These are phyloP conservation scores for Gnathochromis pfefferi DNA, from an alignment of 2,113 vertebrate species.

Conservation along the genomic window DNA sequence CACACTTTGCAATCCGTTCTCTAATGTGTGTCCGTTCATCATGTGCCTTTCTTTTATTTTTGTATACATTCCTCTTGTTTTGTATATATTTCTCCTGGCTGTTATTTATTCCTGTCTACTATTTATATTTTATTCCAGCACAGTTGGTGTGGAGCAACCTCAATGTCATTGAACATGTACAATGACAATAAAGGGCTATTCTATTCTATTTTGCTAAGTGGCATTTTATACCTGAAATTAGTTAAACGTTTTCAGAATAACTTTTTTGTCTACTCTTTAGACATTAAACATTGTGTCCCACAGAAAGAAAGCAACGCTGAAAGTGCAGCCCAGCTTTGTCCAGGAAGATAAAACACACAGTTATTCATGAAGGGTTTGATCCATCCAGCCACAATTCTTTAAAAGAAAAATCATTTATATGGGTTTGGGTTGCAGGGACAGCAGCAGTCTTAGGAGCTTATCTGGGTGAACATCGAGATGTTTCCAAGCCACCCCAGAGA, in stretches of 20 bases:
- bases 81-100: neutral
- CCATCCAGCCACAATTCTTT: neutral
- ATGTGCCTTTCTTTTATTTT: neutral
- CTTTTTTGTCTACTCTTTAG: neutral
- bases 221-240: neutral
- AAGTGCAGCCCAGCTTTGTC: accelerated
- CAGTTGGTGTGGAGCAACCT: neutral
- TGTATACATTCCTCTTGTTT: neutral
- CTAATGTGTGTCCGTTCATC: neutral
- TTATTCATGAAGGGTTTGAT: neutral
- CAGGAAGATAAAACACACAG: neutral
- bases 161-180: neutral
- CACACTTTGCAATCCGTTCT: neutral
- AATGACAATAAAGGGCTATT: neutral
- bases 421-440: neutral
- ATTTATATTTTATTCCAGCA: neutral
- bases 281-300: neutral
- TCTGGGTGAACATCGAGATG: neutral
- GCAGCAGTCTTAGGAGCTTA: neutral
- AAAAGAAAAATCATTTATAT: neutral
- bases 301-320: neutral
- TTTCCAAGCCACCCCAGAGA: accelerated
- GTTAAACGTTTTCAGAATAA: neutral
- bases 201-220: neutral
- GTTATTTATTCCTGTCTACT: neutral